Evolutionary conservation across 2,113 vertebrate species (phyloP).

Genomic region (Ptyas mucosa): DNA sequence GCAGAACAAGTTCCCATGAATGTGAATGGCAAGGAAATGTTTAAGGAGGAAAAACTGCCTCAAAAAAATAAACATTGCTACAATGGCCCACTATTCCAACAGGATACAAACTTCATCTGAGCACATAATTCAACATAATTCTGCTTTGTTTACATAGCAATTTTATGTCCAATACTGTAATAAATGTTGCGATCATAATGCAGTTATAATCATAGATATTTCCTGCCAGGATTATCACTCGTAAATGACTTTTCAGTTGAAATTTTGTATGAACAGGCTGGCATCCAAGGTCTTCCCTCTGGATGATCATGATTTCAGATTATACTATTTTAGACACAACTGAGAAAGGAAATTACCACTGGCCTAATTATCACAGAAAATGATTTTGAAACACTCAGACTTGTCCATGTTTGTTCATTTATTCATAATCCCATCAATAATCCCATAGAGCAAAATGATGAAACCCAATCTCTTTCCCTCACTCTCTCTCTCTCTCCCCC

Average conservation of each 20-base stretch:
- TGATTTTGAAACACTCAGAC: neutral
- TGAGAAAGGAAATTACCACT: neutral
- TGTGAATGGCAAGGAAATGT: neutral
- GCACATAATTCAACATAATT: neutral
- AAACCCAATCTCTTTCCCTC: too few relatives aligned
- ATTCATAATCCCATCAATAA: neutral
- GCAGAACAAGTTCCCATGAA: constrained; percentile 19
- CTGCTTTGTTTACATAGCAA: neutral
- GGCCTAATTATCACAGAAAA: neutral
- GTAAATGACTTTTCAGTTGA: neutral
- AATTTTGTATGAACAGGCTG: neutral
- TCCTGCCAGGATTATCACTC: neutral
- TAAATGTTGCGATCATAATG: neutral
- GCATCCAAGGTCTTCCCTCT: neutral
- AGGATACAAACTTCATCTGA: neutral
- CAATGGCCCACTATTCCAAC: constrained; percentile 1
- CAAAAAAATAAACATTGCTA: constrained; percentile 9
- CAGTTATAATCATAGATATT: neutral
- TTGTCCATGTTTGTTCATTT: neutral
- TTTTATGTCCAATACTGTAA: neutral
- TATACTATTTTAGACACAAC: neutral
- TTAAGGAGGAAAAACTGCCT: neutral
- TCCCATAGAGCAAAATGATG: neutral
- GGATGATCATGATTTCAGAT: neutral
- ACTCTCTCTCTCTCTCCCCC: too few relatives aligned